Evolutionary conservation across 2,113 vertebrate species (phyloP).

Genomic region (Siphamia tubifer): DNA sequence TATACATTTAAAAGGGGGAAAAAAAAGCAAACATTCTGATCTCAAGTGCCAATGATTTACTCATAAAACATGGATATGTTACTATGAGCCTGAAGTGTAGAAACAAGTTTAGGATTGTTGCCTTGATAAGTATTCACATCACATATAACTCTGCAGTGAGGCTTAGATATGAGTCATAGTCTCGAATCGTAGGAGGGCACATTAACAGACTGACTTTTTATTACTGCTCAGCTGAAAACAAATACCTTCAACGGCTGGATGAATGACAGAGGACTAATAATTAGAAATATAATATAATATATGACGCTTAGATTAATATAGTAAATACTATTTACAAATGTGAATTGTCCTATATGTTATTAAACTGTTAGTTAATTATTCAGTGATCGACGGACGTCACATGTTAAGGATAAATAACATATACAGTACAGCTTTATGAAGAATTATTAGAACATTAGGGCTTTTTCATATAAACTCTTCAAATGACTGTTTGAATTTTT

Average conservation of each 20-base stretch:
- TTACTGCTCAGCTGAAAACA: slow-evolving; percentile 66
- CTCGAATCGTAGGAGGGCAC: slow-evolving; percentile 76
- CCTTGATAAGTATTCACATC: slow-evolving; percentile 78
- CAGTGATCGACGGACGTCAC: too few relatives aligned
- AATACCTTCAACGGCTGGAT: slow-evolving; percentile 51
- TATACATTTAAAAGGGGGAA: too few relatives aligned
- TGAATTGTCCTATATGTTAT: neutral
- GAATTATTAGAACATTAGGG: too few relatives aligned
- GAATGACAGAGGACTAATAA: slow-evolving; percentile 36
- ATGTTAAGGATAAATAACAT: too few relatives aligned
- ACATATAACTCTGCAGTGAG: slow-evolving; percentile 76
- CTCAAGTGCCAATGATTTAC: slow-evolving; percentile 9
- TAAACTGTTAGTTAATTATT: too few relatives aligned
- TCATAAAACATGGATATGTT: slow-evolving; percentile 33
- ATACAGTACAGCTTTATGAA: too few relatives aligned
- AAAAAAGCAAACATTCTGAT: slow-evolving; percentile 11
- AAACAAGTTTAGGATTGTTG: slow-evolving; percentile 68
- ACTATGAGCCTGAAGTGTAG: slow-evolving; percentile 47
- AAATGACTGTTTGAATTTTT: too few relatives aligned
- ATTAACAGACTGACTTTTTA: slow-evolving; percentile 74
- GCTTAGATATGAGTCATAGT: slow-evolving; percentile 80
- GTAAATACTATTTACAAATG: neutral
- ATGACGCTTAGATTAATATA: neutral
- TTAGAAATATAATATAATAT: slow-evolving; percentile 39
- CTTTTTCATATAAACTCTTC: too few relatives aligned